Evolutionary conservation across 1,140 invertebrate species (phyloP), one percentile per base, ranked within the genome.

Genomic region (Dreissena rostriformis): DNA sequence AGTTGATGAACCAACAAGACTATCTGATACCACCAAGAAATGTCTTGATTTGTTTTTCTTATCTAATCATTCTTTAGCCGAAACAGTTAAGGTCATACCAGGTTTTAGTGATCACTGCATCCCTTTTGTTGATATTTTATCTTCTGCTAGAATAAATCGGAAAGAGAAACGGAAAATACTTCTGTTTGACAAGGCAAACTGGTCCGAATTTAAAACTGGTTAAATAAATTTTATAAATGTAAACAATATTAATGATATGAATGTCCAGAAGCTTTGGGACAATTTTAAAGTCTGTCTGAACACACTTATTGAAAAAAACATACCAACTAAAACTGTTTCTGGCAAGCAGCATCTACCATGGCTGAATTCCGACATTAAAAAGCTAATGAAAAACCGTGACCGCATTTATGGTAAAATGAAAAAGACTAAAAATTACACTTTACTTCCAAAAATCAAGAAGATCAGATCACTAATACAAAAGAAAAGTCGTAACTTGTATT

Each of bases 31-130:
- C 28, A 55, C 71, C 6, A 17, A 55, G 55, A 74, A 52, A 24
- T 74, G 49, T 26, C 12, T 53, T 52, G n/a, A n/a, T n/a, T n/a
- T 74, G 7, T 12, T 53, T 19, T 53, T 74, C 55, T 15, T 74
- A 14, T 52, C 15, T 39, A 74, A 74, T 26, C 51, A 22, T 28
- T 28, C 10, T 70, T n/a, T 26, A 29, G 12, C n/a, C 26, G 10
- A 70, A 10, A 70, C 26, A 17, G 51, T 53, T 14, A 74, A 74
- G 28, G 22, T 74, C 39, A 55, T 74, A 19, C 71, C 71, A 74
- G 71, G 71, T 12, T 74, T 74, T 17, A 74, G 71, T 74, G 71
- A 74, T 53, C 71, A 74, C 22, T 74, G 71, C 51, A 74, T 74
- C 10, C 51, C 71, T 74, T 74, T 74, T 52, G 24, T 15, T 52